A percentile compares a stretch with the other conserved stretches of the same genome.
Conservation (phyloP, 2,888 invertebrate species). For the Mesopsocus fuscifrons region DNA sequence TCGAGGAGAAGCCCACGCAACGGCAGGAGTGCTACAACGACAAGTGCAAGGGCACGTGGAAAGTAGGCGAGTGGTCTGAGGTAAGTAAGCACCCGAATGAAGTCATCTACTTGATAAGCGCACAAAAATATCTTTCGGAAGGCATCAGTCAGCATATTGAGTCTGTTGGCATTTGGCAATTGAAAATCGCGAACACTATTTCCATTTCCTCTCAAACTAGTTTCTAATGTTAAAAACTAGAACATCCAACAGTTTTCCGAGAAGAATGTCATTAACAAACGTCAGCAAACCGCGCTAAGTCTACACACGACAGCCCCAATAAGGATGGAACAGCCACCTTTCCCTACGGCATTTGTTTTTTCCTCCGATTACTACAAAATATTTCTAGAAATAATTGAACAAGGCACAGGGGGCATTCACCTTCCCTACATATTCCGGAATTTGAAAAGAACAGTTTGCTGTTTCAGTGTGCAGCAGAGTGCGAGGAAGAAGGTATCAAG, state of each 20-base stretch:
- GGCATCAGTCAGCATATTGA: constrained; percentile 11
- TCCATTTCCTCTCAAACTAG: constrained; percentile 10
- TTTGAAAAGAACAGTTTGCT: too few relatives aligned
- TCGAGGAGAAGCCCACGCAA: constrained; percentile 50
- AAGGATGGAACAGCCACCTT: too few relatives aligned
- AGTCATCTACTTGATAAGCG: not conserved
- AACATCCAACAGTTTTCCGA: too few relatives aligned
- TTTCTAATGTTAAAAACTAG: constrained; percentile 9
- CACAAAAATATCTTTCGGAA: not conserved
- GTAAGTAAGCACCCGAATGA: too few relatives aligned
- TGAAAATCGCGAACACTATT: not conserved
- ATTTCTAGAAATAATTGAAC: too few relatives aligned
- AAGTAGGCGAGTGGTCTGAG: constrained; percentile 82
- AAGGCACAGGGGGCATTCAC: too few relatives aligned
- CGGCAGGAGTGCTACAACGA: constrained; percentile 63
- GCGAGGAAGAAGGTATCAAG: constrained; percentile 66
- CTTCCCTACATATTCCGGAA: too few relatives aligned
- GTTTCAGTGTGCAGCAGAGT: constrained; percentile 76
- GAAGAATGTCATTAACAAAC: too few relatives aligned
- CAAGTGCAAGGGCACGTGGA: constrained; percentile 80
- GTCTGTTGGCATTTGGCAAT: not conserved
- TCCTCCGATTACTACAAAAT: too few relatives aligned
- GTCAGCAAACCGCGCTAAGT: too few relatives aligned
- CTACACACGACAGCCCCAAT: too few relatives aligned
- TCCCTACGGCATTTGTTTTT: too few relatives aligned